Evolutionary conservation across 1,140 invertebrate genomes (phyloP).

Genomic region (Drosophila seguyi): DNA sequence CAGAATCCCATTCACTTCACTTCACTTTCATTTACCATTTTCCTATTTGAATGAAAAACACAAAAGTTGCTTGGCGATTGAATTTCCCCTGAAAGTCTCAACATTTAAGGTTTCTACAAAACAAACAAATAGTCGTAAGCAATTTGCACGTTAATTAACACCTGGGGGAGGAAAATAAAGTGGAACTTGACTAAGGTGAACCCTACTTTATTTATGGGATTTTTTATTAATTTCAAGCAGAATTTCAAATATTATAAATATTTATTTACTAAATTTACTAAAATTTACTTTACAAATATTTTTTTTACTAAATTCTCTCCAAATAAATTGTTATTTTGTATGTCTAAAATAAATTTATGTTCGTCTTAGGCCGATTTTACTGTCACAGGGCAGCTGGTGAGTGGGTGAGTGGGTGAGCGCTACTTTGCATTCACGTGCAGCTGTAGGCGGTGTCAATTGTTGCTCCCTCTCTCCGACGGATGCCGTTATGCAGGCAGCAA

Average conservation of each 20-base stretch:
- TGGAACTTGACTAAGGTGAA: neutral
- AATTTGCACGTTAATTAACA: constrained; percentile 12
- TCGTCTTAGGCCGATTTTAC: neutral
- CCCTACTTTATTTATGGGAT: no score
- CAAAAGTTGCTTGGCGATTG: neutral
- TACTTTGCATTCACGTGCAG: constrained; percentile 51
- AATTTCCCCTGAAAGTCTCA: neutral
- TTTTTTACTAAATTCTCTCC: no score
- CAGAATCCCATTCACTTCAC: no score
- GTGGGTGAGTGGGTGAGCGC: neutral
- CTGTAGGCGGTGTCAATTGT: constrained; percentile 15
- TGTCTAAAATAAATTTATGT: neutral
- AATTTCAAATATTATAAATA: no score
- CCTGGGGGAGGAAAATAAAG: neutral
- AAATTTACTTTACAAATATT: no score
- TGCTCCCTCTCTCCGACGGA: constrained; percentile 9
- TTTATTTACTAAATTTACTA: no score
- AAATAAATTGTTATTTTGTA: no score
- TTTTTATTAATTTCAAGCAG: no score
- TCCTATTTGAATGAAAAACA: neutral
- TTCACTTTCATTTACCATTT: neutral
- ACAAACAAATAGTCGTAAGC: neutral
- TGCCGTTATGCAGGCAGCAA: constrained; percentile 42
- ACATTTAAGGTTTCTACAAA: neutral
- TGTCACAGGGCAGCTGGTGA: no score